Conservation (phyloP, 1,140 invertebrate species). For the Chlorops oryzae region DNA sequence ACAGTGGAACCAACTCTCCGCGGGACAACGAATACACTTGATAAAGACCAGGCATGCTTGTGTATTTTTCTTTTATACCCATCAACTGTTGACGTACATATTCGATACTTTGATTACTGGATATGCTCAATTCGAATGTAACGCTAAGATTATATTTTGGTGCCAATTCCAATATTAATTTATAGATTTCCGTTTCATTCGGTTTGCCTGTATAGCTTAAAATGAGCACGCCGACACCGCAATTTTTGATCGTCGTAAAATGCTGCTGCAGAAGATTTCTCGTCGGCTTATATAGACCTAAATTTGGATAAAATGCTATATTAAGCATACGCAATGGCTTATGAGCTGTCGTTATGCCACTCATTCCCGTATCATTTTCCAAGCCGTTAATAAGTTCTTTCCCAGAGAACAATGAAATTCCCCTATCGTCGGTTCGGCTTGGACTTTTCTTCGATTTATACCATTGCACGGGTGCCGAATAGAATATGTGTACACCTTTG, state of each 20-base stretch:
- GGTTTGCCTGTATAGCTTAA: constrained; percentile 22
- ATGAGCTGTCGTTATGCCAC: constrained; percentile 16
- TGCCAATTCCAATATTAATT: constrained; percentile 23
- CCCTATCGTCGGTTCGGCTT: background rate
- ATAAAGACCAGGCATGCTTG: constrained; percentile 51
- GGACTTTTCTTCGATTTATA: constrained; percentile 38
- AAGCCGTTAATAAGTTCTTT: background rate
- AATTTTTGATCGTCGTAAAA: constrained; percentile 40
- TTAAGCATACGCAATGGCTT: constrained; percentile 31
- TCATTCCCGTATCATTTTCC: background rate
- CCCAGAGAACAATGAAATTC: too few relatives aligned
- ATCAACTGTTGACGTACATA: constrained; percentile 38
- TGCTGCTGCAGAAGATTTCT: constrained; percentile 33
- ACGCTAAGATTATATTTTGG: constrained; percentile 40
- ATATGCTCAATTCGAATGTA: constrained; percentile 40
- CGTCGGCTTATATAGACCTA: constrained; percentile 42
- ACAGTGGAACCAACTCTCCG: constrained; percentile 49
- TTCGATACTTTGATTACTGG: constrained; percentile 34
- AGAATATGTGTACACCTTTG: constrained; percentile 42
- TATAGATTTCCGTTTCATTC: constrained; percentile 20
- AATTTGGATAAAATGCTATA: constrained; percentile 40
- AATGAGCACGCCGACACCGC: constrained; percentile 41
- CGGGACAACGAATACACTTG: constrained; percentile 47
- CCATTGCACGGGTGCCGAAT: constrained; percentile 39
- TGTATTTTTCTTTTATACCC: constrained; percentile 14